Conservation (phyloP, 2,888 invertebrate species). For the Drosophila mimetica region DNA sequence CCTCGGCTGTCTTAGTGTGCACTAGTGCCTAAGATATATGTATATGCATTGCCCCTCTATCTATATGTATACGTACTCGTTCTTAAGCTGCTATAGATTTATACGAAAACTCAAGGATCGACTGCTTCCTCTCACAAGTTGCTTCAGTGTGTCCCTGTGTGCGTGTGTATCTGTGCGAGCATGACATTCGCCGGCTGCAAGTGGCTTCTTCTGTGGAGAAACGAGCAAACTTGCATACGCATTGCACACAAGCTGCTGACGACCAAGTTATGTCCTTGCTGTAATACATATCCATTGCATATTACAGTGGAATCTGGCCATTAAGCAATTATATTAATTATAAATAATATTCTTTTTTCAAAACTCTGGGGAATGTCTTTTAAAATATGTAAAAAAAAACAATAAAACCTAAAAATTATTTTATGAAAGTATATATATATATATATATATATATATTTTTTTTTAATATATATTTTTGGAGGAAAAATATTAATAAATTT, state of each 20-base stretch:
- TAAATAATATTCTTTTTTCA: too few relatives aligned
- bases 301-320: constrained; percentile 8
- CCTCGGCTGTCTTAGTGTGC: constrained; percentile 3
- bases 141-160: constrained; percentile 25
- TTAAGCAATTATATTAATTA: neutral
- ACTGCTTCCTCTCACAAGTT: constrained; percentile 36
- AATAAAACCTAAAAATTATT: too few relatives aligned
- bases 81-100: constrained; percentile 66
- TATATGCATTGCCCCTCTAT: neutral
- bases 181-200: constrained; percentile 75
- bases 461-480: too few relatives aligned
- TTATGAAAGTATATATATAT: too few relatives aligned
- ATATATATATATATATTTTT: too few relatives aligned
- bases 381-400: too few relatives aligned
- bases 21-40: constrained; percentile 1
- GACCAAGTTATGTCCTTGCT: constrained; percentile 72
- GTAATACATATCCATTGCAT: constrained; percentile 11
- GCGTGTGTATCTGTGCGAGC: constrained; percentile 53
- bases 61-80: constrained; percentile 40
- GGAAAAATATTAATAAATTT: too few relatives aligned
- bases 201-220: constrained; percentile 58
- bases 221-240: constrained; percentile 52
- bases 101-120: constrained; percentile 71
- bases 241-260: constrained; percentile 64
- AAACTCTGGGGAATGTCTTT: too few relatives aligned